Evolutionary conservation across 2,113 vertebrate species (phyloP).

Genomic region (Melanerpes formicivorus): DNA sequence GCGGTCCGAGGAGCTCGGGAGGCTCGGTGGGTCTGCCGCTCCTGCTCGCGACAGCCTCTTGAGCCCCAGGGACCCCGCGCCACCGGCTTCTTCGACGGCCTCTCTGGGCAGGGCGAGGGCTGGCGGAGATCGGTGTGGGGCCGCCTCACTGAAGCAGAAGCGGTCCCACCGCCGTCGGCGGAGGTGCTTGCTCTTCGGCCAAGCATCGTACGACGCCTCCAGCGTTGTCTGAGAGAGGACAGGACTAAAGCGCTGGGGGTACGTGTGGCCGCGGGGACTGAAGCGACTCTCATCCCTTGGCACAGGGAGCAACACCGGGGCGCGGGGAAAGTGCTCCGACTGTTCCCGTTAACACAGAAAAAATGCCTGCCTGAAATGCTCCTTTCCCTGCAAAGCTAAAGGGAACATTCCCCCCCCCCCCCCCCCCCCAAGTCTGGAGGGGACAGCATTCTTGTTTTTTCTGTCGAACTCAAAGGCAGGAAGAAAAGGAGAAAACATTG

Average conservation of each 20-base stretch:
- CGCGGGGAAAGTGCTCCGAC: too few relatives aligned
- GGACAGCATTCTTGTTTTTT: background rate
- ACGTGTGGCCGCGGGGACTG: background rate
- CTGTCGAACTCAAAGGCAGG: background rate
- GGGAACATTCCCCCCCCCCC: too few relatives aligned
- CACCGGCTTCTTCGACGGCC: background rate
- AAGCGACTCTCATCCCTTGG: accelerated
- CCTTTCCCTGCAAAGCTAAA: background rate
- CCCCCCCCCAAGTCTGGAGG: background rate
- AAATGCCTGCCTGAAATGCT: background rate
- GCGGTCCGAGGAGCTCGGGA: background rate
- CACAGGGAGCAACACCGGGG: accelerated
- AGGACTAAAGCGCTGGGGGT: background rate
- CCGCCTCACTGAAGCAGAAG: background rate
- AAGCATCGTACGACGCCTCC: background rate
- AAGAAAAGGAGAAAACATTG: background rate
- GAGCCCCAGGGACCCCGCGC: background rate
- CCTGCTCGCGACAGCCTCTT: background rate
- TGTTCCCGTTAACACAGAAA: too few relatives aligned
- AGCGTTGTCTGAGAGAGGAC: background rate
- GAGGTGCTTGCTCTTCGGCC: too few relatives aligned
- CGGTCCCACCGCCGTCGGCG: background rate
- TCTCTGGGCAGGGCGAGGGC: background rate
- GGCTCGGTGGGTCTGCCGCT: background rate
- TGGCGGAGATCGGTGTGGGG: background rate